Base-by-base conservation (phyloP, 2,113 vertebrate species). In the Octodon degus region DNA sequence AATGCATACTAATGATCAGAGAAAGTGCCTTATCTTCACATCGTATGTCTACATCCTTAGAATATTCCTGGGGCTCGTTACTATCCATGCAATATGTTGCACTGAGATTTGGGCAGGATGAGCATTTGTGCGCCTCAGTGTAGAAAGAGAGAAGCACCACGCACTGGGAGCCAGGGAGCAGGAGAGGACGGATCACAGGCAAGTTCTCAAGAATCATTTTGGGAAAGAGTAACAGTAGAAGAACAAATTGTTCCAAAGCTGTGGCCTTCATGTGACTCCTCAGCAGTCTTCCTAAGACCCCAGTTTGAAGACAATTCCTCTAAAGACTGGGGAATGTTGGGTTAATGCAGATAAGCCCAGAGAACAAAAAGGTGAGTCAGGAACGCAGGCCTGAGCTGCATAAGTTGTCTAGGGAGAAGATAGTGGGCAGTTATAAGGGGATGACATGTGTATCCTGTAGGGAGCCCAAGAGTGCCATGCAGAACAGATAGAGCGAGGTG, bases 291-390 rank as follows among this genome's bases (percentile, higher is more conserved):
- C 24, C 65, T 37, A 7, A 7, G 25, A 24, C 34, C 2, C 16
- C 11, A 27, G 5, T 62, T 40, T 70, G 17, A 62, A 94, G 17
- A 68, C 4, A 16, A 40, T 5, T 27, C 40, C 12, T 0, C 50
- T 89, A 67, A 83, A 37, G 30, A 55, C 0, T 5, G 6, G n/a
- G 34, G 10, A 53, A 47, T 1, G 4, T 8, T 4, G 1, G 6
- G 19, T 19, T 90, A 58, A 70, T 88, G 7, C 40, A 16, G 40
- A 60, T 6, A 13, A 67, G 3, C 19, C n/a, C 25, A 9, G n/a
- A 34, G 30, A 85, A 14, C 17, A 85, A 85, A 95, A 37, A 9
- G 0, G 4, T 4, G 3, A 5, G 12, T 5, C 34, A n/a, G 5
- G 34, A 62, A 76, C 47, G 37, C 24, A 83, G n/a, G 53, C 50